Percentiles rank a stretch among this genome's conserved stretches.
phyloP scores from a whole-genome alignment of 2,797 vertebrate species.

The Sebastes hopkinsi region DNA sequence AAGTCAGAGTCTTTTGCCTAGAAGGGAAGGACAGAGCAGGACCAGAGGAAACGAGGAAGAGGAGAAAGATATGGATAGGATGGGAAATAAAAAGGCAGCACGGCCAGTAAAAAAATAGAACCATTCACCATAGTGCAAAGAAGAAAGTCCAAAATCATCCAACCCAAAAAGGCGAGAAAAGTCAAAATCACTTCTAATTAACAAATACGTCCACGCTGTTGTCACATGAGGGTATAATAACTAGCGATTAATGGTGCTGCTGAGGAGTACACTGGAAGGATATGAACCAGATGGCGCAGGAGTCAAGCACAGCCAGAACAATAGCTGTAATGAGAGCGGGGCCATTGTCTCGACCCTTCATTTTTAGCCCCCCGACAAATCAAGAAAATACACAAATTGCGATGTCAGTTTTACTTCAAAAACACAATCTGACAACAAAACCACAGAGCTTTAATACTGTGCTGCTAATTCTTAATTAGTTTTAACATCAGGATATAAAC shows the following conservation, averaged over 20 bases:
- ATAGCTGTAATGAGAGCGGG: conserved; percentile 81
- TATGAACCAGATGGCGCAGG: conserved; percentile 89
- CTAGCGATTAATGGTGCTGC: not conserved
- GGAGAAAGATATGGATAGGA: conserved; percentile 23
- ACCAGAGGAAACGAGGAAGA: conserved; percentile 41
- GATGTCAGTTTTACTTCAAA: conserved; percentile 16
- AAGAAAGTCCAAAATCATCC: conserved; percentile 9
- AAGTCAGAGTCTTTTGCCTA: conserved; percentile 90
- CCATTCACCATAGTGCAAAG: conserved; percentile 38
- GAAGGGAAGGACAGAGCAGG: conserved; percentile 49
- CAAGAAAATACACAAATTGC: conserved; percentile 43
- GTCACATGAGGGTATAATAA: not conserved
- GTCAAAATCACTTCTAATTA: not conserved
- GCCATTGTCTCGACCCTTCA: conserved; percentile 83
- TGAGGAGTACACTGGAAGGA: conserved; percentile 79
- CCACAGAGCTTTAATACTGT: not conserved
- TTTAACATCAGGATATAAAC: not conserved
- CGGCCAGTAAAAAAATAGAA: conserved; percentile 27
- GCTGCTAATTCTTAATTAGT: not conserved
- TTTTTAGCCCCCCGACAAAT: conserved; percentile 34
- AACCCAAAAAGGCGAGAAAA: not conserved
- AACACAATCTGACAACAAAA: conserved; percentile 10
- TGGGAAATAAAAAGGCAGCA: conserved; percentile 23
- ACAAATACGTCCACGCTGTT: not conserved
- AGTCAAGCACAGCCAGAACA: conserved; percentile 86